Evolutionary conservation across 2,113 vertebrate species (phyloP), one percentile per base, ranked within the genome.

Genomic region (Nannobrachium achirus): DNA sequence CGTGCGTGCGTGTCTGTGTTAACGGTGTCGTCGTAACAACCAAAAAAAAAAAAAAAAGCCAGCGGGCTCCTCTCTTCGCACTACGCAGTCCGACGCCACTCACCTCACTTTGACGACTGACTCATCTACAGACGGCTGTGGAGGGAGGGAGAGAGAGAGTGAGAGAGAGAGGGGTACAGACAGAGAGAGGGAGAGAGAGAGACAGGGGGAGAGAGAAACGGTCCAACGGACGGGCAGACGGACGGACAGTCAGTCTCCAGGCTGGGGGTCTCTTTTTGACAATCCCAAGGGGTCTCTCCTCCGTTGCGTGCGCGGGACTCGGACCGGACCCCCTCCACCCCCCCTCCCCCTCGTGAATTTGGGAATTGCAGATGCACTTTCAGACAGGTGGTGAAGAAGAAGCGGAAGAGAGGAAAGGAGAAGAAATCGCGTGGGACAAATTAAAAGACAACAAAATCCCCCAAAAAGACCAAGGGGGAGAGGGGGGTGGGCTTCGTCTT

Each of bases 101-200:
- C 33, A 41, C 16, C 33, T 4, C 38, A 14, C 33, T 57, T 33
- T 57, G 56, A 41, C 14, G 33, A 40, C 56, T 14, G 56, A 51
- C 9, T 25, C 15, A 16, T 53, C 51, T 53, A 53, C 18, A 53
- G 13, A 14, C 7, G 33, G n/a, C 53, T 16, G 7, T 40, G 56
- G 57, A 44, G 41, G 16, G 9, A 33, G 9, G 6, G 25, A 33
- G 25, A 33, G 25, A 33, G 25, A 33, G 25, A 2, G 25, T 4
- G 25, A 60, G 52, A 61, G 39, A 57, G 44, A 13, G 57, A 62
- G 33, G 42, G 20, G 46, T n/a, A n/a, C n/a, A n/a, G n/a, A n/a
- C n/a, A 33, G 25, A 33, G 25, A 33, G 25, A 33, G 25, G 3
- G 25, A 33, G 25, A 60, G 52, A 61, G 39, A 57, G 44, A 13